phyloP scores from a whole-genome alignment of 2,113 vertebrate species.

The Brienomyrus brachyistius region DNA sequence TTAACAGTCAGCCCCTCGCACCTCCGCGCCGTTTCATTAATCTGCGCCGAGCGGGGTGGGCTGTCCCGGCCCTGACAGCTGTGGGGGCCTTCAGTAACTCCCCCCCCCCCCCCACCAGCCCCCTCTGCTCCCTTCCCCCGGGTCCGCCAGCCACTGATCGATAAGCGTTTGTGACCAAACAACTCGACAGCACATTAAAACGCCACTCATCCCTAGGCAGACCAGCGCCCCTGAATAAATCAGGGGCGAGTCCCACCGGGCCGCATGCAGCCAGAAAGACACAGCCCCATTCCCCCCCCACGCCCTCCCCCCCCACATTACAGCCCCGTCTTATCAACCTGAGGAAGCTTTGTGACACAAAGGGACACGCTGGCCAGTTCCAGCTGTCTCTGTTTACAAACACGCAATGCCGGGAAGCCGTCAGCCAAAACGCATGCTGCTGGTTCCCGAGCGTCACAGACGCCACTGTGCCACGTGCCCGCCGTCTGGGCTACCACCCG shows the following conservation, averaged over 20 bases:
- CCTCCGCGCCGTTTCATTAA: slow-evolving; percentile 63
- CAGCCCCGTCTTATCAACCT: slow-evolving; percentile 15
- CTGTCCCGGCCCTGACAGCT: slow-evolving; percentile 65
- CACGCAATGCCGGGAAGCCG: neutral
- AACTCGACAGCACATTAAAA: slow-evolving; percentile 74
- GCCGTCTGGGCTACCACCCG: neutral
- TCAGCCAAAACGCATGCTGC: neutral
- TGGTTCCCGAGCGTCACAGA: neutral
- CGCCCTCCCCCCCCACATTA: neutral
- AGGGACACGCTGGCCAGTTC: neutral
- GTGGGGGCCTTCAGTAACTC: slow-evolving; percentile 5
- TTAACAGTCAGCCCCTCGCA: slow-evolving; percentile 62
- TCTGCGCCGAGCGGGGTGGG: slow-evolving; percentile 59
- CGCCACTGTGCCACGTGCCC: neutral
- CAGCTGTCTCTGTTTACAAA: slow-evolving; percentile 2
- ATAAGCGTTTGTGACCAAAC: slow-evolving; percentile 71
- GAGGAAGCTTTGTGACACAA: slow-evolving; percentile 3
- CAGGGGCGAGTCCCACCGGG: slow-evolving; percentile 51
- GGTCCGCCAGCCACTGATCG: slow-evolving; percentile 54
- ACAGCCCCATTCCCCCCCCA: neutral
- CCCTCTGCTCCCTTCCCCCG: neutral
- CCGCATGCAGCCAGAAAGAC: slow-evolving; percentile 25
- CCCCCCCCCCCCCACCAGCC: neutral
- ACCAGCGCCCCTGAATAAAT: slow-evolving; percentile 62
- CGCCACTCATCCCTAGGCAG: slow-evolving; percentile 62